Evolutionary conservation across 2,113 vertebrate genomes (phyloP).

Genomic region (Mesoclemmys tuberculata): DNA sequence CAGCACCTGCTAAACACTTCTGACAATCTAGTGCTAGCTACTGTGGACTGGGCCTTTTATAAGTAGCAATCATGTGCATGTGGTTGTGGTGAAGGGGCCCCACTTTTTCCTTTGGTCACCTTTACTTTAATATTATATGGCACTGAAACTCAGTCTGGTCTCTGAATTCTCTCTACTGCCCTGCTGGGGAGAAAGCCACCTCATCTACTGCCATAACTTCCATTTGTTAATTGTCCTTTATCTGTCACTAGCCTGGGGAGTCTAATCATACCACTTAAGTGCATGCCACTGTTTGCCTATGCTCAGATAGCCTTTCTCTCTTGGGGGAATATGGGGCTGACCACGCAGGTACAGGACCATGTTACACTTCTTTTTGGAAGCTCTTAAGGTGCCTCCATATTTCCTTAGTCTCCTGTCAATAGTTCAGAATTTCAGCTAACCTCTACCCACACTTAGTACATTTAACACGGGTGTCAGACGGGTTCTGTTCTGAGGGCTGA

Average conservation of each 20-base stretch:
- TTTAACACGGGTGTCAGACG: background rate
- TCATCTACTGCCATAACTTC: conserved; percentile 4
- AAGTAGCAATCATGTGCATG: conserved; percentile 3
- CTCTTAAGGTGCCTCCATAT: background rate
- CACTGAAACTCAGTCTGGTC: conserved; percentile 32
- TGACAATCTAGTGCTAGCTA: background rate
- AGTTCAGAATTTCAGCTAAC: background rate
- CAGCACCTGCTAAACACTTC: conserved; percentile 47
- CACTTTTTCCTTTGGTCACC: conserved; percentile 44
- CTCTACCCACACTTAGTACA: background rate
- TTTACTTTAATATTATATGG: conserved; percentile 33
- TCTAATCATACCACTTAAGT: background rate
- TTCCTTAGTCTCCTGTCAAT: background rate
- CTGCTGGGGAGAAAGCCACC: conserved; percentile 35
- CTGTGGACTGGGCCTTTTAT: background rate
- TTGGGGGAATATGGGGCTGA: background rate
- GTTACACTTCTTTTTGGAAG: background rate
- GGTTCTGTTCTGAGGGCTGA: background rate
- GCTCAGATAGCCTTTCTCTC: background rate
- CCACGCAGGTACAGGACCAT: background rate
- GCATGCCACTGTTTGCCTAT: background rate
- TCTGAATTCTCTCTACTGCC: conserved; percentile 48
- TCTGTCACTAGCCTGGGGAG: background rate
- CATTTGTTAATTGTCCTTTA: background rate
- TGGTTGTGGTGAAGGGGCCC: conserved; percentile 10